Evolutionary conservation across 2,797 vertebrate genomes (phyloP).

Genomic region (Sebastes minor): DNA sequence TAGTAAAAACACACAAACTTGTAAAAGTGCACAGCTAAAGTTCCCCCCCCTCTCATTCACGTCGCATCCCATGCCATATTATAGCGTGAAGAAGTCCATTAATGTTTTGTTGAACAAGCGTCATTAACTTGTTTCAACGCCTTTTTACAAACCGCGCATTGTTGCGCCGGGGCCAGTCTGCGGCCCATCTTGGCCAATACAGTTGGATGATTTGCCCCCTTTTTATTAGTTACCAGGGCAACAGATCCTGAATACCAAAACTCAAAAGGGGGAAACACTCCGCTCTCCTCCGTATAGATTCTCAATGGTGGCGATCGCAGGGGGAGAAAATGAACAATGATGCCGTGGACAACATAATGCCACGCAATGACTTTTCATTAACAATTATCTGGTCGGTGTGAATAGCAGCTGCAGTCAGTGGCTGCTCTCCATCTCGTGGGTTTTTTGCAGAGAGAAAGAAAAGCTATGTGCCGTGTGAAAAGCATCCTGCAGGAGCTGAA

Average conservation of each 20-base stretch:
- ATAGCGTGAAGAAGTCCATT: slow-evolving; percentile 97
- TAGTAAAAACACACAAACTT: slow-evolving; percentile 77
- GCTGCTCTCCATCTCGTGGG: slow-evolving; percentile 92
- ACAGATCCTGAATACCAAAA: slow-evolving; percentile 99
- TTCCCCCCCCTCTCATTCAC: slow-evolving; percentile 64
- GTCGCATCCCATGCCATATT: slow-evolving; percentile 85
- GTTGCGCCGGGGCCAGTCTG: slow-evolving; percentile 90
- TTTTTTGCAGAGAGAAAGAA: slow-evolving; percentile 82
- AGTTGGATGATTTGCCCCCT: slow-evolving; percentile 93
- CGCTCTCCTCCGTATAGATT: slow-evolving; percentile 92
- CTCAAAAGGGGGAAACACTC: slow-evolving; percentile 95
- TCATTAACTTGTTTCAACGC: slow-evolving; percentile 99
- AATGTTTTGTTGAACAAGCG: slow-evolving; percentile 97
- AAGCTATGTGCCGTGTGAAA: slow-evolving; percentile 54
- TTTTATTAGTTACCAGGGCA: slow-evolving; percentile 99
- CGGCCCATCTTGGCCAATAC: slow-evolving; percentile 96
- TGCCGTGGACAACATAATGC: slow-evolving; percentile 97
- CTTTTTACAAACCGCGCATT: slow-evolving; percentile 96
- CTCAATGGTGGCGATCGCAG: slow-evolving; percentile 88
- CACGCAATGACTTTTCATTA: slow-evolving; percentile 99
- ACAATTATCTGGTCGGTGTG: slow-evolving; percentile 99
- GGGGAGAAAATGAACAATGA: slow-evolving; percentile 98
- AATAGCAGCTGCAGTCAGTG: slow-evolving; percentile 96
- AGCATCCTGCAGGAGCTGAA: slow-evolving; percentile 73
- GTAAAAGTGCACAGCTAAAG: slow-evolving; percentile 69